A percentile compares a stretch with the other conserved stretches of the same genome.
Conservation (phyloP, 2,113 vertebrate genomes). For the Ploceus nigricollis region DNA sequence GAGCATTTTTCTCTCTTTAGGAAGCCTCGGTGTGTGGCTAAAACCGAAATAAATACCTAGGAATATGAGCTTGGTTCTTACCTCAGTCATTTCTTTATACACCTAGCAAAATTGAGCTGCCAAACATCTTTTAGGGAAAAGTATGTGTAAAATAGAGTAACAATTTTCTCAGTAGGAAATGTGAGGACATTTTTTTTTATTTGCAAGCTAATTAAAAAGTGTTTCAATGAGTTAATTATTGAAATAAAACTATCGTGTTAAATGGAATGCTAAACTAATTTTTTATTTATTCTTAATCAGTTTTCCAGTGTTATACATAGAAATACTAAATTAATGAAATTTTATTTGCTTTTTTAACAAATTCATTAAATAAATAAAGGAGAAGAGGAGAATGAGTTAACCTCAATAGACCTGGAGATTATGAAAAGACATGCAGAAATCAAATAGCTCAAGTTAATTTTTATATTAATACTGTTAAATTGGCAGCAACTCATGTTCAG, state of each 20-base stretch:
- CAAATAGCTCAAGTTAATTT: neutral
- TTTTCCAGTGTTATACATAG: neutral
- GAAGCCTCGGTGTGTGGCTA: neutral
- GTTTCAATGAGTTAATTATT: neutral
- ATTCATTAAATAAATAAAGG: neutral
- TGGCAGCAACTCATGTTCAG: neutral
- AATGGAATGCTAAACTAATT: neutral
- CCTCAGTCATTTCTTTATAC: neutral
- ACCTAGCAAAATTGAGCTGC: neutral
- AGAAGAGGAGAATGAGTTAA: neutral
- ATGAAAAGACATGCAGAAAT: neutral
- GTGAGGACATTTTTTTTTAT: neutral
- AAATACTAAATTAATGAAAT: neutral
- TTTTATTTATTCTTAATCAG: neutral
- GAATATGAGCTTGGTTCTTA: neutral
- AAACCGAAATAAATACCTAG: neutral
- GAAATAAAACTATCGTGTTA: neutral
- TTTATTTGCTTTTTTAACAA: neutral
- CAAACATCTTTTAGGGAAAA: neutral
- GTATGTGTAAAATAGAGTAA: neutral
- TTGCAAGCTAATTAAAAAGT: neutral
- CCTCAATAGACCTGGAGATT: neutral
- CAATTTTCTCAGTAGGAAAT: neutral
- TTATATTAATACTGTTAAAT: neutral
- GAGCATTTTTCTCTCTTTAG: neutral